phyloP scores from a whole-genome alignment of 2,113 vertebrate species.

The Lepidothrix coronata region DNA sequence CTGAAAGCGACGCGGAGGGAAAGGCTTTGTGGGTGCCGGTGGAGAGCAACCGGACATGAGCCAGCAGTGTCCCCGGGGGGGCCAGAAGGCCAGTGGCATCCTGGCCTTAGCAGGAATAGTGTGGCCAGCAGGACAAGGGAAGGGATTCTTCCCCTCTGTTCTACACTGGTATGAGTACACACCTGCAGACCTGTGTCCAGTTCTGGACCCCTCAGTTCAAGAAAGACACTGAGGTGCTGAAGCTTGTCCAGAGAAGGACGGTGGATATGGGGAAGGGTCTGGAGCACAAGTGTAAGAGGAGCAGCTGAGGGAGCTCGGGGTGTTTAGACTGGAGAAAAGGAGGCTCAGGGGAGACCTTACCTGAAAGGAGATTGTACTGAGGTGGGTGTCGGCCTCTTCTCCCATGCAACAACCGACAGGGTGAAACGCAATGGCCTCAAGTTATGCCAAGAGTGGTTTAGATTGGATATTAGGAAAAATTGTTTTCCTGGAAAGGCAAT shows the following conservation, averaged over 20 bases:
- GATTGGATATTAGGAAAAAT: neutral
- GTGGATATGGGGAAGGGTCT: neutral
- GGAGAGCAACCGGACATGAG: rapidly evolving
- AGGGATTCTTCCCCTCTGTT: neutral
- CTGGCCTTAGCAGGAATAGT: neutral
- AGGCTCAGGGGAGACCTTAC: neutral
- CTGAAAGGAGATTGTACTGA: rapidly evolving
- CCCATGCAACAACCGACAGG: neutral
- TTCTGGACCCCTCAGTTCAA: neutral
- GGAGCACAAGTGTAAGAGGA: neutral
- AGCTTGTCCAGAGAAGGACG: neutral
- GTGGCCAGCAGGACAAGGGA: neutral
- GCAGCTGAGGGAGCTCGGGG: neutral
- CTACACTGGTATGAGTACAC: neutral
- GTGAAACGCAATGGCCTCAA: neutral
- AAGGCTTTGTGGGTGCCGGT: rapidly evolving
- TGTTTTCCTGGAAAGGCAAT: neutral
- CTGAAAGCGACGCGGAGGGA: neutral
- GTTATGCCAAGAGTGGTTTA: too few relatives aligned
- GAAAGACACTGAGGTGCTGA: neutral
- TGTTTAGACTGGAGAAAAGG: neutral
- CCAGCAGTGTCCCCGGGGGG: rapidly evolving
- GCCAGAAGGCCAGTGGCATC: neutral
- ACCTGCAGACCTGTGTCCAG: neutral
- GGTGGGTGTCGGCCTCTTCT: neutral